Evolutionary conservation across 1,140 invertebrate genomes (phyloP).

Genomic region (Leptoteleia sp.): DNA sequence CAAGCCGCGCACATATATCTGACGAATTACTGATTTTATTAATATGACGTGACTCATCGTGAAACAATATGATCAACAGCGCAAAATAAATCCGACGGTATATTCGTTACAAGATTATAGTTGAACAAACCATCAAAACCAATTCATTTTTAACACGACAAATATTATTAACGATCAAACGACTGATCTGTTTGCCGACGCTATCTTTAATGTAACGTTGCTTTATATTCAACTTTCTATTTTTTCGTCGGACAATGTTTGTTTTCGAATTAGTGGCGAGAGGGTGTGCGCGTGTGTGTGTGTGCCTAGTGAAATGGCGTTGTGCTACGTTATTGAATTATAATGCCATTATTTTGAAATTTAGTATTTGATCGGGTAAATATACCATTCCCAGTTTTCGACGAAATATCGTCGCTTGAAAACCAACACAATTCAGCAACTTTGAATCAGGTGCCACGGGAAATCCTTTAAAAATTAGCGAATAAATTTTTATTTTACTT

Average conservation of each 20-base stretch:
- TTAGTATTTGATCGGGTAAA: constrained; percentile 9
- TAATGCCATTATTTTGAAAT: constrained; percentile 48
- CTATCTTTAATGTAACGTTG: constrained; percentile 50
- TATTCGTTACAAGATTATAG: too few relatives aligned
- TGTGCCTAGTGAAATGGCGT: constrained; percentile 17
- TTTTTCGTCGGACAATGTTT: constrained; percentile 44
- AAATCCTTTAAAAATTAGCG: too few relatives aligned
- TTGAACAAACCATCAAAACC: too few relatives aligned
- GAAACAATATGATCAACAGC: too few relatives aligned
- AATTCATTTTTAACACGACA: constrained; percentile 27
- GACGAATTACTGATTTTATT: too few relatives aligned
- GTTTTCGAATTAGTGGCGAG: constrained; percentile 50
- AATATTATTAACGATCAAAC: constrained; percentile 55
- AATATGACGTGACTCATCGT: too few relatives aligned
- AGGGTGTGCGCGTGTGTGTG: constrained; percentile 3
- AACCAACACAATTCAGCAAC: not conserved
- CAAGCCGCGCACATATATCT: too few relatives aligned
- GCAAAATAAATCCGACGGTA: too few relatives aligned
- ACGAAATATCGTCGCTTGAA: not conserved
- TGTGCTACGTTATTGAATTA: constrained; percentile 35
- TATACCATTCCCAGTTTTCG: not conserved
- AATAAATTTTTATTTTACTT: too few relatives aligned
- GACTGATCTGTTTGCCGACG: constrained; percentile 48
- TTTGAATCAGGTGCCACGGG: too few relatives aligned
- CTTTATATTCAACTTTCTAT: constrained; percentile 53